These are phyloP conservation scores for Ifrita kowaldi DNA, from an alignment of 2,113 vertebrate species.

Conservation along the genomic window DNA sequence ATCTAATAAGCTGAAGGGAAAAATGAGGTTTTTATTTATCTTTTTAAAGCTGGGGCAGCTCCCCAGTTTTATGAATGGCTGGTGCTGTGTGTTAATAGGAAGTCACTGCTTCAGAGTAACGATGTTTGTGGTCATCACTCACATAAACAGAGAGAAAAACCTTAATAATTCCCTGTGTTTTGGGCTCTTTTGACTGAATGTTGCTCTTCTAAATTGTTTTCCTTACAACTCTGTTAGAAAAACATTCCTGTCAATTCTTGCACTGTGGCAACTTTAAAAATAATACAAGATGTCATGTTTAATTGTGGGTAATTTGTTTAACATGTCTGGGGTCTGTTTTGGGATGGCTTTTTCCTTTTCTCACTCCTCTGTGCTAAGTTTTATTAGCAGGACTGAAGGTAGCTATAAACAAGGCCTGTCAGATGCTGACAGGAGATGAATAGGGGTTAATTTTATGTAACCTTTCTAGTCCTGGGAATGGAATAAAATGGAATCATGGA, in stretches of 20 bases:
- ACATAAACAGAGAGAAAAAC: background rate
- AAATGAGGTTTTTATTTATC: background rate
- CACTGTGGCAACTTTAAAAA: background rate
- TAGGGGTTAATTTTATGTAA: background rate
- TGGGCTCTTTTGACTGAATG: background rate
- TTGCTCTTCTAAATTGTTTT: background rate
- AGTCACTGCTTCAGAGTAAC: background rate
- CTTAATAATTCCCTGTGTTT: background rate
- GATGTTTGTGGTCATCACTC: background rate
- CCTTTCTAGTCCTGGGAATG: background rate
- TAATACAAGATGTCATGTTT: background rate
- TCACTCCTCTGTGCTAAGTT: background rate
- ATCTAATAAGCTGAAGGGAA: constrained; percentile 7
- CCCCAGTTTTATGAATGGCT: background rate
- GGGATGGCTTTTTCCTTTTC: background rate
- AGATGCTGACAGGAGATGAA: background rate
- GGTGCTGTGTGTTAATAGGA: background rate
- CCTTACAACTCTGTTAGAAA: background rate
- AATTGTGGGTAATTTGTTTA: background rate
- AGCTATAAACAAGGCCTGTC: background rate
- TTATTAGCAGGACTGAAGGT: background rate
- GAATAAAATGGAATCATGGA: background rate
- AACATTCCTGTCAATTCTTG: background rate
- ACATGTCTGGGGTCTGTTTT: background rate
- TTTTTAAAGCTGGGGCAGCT: background rate